phyloP scores from a whole-genome alignment of 2,888 invertebrate species.

The Drosophila tanythrix region DNA sequence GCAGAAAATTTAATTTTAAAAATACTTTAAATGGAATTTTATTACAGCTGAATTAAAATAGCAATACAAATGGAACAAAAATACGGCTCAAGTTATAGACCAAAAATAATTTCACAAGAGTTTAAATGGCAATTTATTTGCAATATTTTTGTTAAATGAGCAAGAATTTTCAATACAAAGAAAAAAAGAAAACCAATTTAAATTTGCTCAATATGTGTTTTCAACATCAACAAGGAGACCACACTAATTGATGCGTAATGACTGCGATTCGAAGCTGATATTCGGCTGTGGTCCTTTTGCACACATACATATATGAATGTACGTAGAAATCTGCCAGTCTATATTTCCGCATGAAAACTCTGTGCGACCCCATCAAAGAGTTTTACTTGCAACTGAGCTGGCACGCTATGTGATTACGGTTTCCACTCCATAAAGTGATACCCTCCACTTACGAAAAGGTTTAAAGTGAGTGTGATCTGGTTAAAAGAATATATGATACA shows the following conservation, averaged over 20 bases:
- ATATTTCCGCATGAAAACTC: slow-evolving; percentile 24
- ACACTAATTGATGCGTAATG: neutral
- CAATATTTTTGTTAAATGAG: no score
- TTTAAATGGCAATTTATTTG: neutral
- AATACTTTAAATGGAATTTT: neutral
- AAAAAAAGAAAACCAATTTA: neutral
- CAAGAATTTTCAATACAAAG: neutral
- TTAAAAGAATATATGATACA: neutral
- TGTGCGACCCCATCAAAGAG: slow-evolving; percentile 10
- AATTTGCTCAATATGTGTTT: neutral
- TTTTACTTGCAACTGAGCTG: neutral
- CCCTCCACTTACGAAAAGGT: neutral
- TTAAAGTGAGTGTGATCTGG: neutral
- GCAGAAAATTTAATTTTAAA: neutral
- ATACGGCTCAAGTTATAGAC: neutral
- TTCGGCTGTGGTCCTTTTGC: neutral
- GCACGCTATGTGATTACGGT: slow-evolving; percentile 14
- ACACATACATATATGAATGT: neutral
- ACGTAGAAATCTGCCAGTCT: neutral
- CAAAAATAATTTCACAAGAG: neutral
- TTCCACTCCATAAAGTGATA: slow-evolving; percentile 7
- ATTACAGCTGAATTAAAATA: neutral
- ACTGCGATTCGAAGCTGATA: neutral
- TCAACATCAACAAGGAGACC: neutral
- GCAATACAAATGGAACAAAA: no score